Percentiles rank a stretch among this genome's conserved stretches.
Evolutionary conservation across 1,140 invertebrate species (phyloP).

Genomic region (Drosophila eugracilis): DNA sequence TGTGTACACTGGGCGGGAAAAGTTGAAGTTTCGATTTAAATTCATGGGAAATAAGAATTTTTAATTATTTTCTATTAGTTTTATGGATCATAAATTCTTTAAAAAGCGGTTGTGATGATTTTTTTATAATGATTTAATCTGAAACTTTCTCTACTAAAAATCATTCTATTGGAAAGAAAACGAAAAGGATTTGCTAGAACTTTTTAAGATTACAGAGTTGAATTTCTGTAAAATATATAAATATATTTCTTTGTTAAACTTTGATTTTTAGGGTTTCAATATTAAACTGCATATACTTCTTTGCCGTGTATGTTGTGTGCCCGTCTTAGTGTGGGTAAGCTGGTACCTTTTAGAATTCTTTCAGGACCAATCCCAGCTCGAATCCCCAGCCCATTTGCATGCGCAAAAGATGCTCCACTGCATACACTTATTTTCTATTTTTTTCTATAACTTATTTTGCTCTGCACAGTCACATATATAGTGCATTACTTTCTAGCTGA

Average conservation of each 20-base stretch:
- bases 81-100: too few relatives aligned
- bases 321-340: conserved; percentile 24
- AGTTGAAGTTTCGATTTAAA: too few relatives aligned
- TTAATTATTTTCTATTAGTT: too few relatives aligned
- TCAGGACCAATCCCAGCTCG: conserved; percentile 13
- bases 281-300: not conserved
- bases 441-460: conserved; percentile 64
- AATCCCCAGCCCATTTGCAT: conserved; percentile 59
- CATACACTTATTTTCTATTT: conserved; percentile 64
- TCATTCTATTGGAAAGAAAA: too few relatives aligned
- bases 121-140: too few relatives aligned
- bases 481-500: conserved; percentile 20
- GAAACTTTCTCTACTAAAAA: too few relatives aligned
- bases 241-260: not conserved
- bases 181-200: too few relatives aligned
- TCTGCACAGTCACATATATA: conserved; percentile 37
- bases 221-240: too few relatives aligned
- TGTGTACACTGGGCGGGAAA: conserved; percentile 17
- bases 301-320: not conserved
- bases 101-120: too few relatives aligned
- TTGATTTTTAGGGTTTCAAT: not conserved
- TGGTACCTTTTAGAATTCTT: conserved; percentile 63
- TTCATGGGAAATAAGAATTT: too few relatives aligned
- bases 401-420: conserved; percentile 60
- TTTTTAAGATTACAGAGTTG: too few relatives aligned